Evolutionary conservation across 2,113 vertebrate species (phyloP).

Genomic region (Rallus limicola): DNA sequence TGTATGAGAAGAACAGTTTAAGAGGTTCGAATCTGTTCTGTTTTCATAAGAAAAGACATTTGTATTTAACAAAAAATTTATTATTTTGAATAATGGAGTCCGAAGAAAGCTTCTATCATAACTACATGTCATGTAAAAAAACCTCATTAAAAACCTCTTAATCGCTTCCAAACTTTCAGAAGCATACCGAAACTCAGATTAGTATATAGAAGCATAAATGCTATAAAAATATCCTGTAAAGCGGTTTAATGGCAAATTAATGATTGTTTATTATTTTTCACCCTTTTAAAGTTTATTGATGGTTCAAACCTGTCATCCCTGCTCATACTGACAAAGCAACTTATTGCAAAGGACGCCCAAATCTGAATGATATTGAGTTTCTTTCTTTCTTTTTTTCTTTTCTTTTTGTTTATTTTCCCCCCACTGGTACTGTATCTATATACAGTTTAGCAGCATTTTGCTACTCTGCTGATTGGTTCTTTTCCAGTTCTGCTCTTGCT

Average conservation of each 20-base stretch:
- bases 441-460: neutral
- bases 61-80: neutral
- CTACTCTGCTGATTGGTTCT: neutral
- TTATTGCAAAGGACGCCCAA: neutral
- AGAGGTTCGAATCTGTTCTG: neutral
- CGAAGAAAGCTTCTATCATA: neutral
- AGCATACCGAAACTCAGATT: neutral
- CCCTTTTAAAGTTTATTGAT: constrained; percentile 16
- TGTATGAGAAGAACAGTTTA: neutral
- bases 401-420: neutral
- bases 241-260: constrained; percentile 2
- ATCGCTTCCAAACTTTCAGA: constrained; percentile 29
- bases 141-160: constrained; percentile 12
- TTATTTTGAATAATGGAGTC: neutral
- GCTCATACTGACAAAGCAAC: neutral
- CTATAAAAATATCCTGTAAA: neutral
- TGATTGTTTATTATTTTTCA: constrained; percentile 5
- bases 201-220: neutral
- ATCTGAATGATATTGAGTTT: neutral
- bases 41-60: neutral
- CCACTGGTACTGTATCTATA: accelerated
- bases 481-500: neutral
- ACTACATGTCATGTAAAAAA: neutral
- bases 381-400: neutral
- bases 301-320: neutral